Base-by-base conservation (phyloP, 2,888 invertebrate genomes). In the Xestia sexstrigata region DNA sequence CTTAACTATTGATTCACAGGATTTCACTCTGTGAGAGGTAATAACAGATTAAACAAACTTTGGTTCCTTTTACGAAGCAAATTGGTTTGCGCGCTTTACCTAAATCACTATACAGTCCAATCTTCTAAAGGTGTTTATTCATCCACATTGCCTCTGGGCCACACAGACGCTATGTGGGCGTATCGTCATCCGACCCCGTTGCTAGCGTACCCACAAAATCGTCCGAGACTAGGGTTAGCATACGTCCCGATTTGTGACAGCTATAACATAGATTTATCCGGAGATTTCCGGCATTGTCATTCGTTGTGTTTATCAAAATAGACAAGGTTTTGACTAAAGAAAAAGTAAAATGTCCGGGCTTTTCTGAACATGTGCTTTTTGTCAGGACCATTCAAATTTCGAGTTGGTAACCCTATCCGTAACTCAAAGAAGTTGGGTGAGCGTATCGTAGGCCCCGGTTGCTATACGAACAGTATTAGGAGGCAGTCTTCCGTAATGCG, bases 51-150 rank as follows among this genome's bases (percentile, higher is more conserved):
- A 39, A 30, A 55, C 35, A 26, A 55, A 30, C n/a, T 52, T n/a
- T 65, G 15, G 52, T 17, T 39, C 42, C 30, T 6, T 45, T 49
- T 62, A 30, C 52, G 15, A 26, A 39, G 15, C 15, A 66, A 74
- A 60, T 66, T 52, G 42, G n/a, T 78, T n/a, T 42, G 42, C 9
- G 9, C 42, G 47, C 30, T 49, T 60, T 60, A 47, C 35, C 23
- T 49, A 35, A 65, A 65, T 65, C 42, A 62, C 13, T 39, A 17
- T n/a, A 20, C 45, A 62, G 11, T 52, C 17, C 15, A 66, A 66
- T 81, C 49, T 74, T 58, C 63, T 81, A 49, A 74, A 81, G 26
- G 17, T 78, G 65, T 81, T 81, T 30, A 74, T 58, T 66, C 23
- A 74, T 66, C 17, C 20, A 17, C 30, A 55, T 55, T 42, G 45